A percentile compares a stretch with the other conserved stretches of the same genome.
Conservation (phyloP, 2,113 vertebrate species). For the Lepisosteus osseus region DNA sequence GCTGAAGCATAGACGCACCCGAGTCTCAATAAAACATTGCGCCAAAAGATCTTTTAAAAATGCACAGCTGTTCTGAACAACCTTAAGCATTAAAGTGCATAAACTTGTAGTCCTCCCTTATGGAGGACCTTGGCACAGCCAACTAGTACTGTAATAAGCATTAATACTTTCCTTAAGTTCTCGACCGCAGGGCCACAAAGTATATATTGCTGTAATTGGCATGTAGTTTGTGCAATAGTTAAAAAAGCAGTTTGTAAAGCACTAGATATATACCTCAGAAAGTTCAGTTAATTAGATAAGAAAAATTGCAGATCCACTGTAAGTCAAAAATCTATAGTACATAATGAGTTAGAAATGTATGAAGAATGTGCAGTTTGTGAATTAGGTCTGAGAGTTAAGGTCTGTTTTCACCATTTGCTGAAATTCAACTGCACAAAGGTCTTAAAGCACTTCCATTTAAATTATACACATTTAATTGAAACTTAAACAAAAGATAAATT, state of each 20-base stretch:
- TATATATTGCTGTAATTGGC: background rate
- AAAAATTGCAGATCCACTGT: too few relatives aligned
- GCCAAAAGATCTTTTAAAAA: background rate
- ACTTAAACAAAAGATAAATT: too few relatives aligned
- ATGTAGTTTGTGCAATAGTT: conserved; percentile 14
- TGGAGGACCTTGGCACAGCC: background rate
- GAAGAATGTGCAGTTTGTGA: background rate
- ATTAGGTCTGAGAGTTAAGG: too few relatives aligned
- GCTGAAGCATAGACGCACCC: too few relatives aligned
- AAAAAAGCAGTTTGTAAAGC: background rate
- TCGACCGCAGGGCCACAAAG: background rate
- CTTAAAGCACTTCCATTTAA: background rate
- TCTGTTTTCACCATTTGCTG: background rate
- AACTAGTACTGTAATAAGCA: background rate
- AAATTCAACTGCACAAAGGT: background rate
- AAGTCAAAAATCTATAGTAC: background rate
- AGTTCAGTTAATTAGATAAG: background rate
- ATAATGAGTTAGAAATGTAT: background rate
- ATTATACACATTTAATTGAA: background rate
- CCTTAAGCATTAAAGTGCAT: too few relatives aligned
- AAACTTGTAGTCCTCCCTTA: too few relatives aligned
- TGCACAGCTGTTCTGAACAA: background rate
- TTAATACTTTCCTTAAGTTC: background rate
- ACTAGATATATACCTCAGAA: conserved; percentile 21
- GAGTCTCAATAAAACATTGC: background rate